These are phyloP conservation scores for Sebastes itinus DNA, from an alignment of 2,797 vertebrate species.

Conservation along the genomic window DNA sequence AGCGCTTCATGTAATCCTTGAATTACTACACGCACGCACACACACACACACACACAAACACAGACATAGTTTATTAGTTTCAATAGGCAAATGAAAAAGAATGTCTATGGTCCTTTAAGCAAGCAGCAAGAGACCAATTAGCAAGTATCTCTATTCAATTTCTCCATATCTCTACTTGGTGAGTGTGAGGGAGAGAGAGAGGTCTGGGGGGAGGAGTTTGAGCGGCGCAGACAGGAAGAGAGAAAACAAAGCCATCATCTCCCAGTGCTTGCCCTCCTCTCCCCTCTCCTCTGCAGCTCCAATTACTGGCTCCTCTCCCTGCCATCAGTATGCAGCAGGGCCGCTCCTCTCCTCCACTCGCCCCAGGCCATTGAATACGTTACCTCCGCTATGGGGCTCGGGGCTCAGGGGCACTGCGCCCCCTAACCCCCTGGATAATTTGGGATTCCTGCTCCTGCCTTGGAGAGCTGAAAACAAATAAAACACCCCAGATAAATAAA, in stretches of 20 bases:
- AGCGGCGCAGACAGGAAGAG: slow-evolving; percentile 80
- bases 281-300: slow-evolving; percentile 85
- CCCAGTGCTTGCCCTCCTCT: slow-evolving; percentile 83
- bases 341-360: slow-evolving; percentile 85
- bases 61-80: slow-evolving; percentile 78
- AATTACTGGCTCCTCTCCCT: slow-evolving; percentile 87
- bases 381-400: slow-evolving; percentile 85
- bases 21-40: slow-evolving; percentile 51
- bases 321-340: slow-evolving; percentile 91
- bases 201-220: slow-evolving; percentile 79
- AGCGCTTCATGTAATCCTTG: slow-evolving; percentile 67
- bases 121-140: slow-evolving; percentile 88
- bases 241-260: slow-evolving; percentile 88
- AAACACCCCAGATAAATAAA: slow-evolving; percentile 79
- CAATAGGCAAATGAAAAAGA: slow-evolving; percentile 80
- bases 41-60: slow-evolving; percentile 26
- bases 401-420: slow-evolving; percentile 85
- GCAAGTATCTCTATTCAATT: slow-evolving; percentile 84
- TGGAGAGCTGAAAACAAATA: slow-evolving; percentile 86
- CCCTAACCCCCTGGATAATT: slow-evolving; percentile 89
- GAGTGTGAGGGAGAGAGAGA: slow-evolving; percentile 74
- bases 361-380: slow-evolving; percentile 97
- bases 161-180: slow-evolving; percentile 78
- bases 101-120: slow-evolving; percentile 83
- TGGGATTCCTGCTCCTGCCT: slow-evolving; percentile 89